Conservation (phyloP, 2,113 vertebrate genomes). For the Vidua macroura region DNA sequence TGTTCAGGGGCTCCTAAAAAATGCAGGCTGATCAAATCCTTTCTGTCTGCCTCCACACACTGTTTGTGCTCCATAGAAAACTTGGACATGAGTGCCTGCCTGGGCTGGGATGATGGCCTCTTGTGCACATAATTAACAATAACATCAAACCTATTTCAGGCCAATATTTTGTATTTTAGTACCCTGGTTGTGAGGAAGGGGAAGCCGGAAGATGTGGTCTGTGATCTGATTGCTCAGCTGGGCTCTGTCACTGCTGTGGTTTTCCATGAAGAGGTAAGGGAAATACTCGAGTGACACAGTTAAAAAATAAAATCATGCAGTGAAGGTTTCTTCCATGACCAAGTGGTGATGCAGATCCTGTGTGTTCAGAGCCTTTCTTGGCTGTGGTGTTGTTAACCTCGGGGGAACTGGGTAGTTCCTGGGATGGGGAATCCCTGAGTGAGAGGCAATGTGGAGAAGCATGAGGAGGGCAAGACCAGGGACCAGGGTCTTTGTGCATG, state of each 20-base stretch:
- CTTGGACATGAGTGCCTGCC: background rate
- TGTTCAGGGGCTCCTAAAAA: background rate
- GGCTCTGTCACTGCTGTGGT: constrained; percentile 75
- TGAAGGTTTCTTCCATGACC: background rate
- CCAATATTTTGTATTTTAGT: constrained; percentile 39
- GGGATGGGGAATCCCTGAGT: background rate
- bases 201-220: constrained; percentile 78
- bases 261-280: constrained; percentile 81
- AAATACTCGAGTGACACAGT: background rate
- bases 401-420: background rate
- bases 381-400: background rate
- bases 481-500: background rate
- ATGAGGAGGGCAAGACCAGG: background rate
- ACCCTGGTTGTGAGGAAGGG: constrained; percentile 79
- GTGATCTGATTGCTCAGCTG: constrained; percentile 76
- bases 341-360: background rate
- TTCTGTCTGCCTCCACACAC: background rate
- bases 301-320: background rate
- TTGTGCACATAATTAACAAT: background rate
- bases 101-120: background rate
- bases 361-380: background rate
- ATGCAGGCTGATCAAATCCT: background rate
- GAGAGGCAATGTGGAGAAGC: background rate
- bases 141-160: background rate
- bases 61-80: background rate